Percentiles rank a stretch among this genome's conserved stretches.
These are phyloP conservation scores for Butorides virescens DNA, from an alignment of 2,113 vertebrate genomes.

Conservation along the genomic window DNA sequence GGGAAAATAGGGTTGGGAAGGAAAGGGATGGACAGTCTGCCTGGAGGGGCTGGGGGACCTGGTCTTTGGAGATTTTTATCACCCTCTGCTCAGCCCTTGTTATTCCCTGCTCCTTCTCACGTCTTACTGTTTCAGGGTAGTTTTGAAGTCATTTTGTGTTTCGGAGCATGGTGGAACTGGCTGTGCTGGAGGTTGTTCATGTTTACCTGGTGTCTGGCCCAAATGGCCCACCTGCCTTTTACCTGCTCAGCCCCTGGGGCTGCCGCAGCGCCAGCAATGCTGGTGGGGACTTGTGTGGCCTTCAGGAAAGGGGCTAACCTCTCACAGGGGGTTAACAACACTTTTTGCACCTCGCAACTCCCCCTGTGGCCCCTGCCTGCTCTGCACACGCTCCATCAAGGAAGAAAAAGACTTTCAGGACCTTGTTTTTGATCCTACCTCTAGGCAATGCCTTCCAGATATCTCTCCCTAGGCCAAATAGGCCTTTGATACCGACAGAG, in stretches of 20 bases:
- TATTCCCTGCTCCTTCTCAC: neutral
- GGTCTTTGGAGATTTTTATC: neutral
- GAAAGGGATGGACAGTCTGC: neutral
- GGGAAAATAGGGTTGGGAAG: neutral
- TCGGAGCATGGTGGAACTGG: neutral
- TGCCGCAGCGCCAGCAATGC: neutral
- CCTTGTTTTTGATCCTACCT: neutral
- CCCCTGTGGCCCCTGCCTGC: neutral
- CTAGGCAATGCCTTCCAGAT: neutral
- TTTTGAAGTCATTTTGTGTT: neutral
- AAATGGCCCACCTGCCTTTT: neutral
- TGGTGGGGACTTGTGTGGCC: neutral
- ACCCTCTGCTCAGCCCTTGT: neutral
- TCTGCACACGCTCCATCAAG: accelerated
- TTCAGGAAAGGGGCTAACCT: neutral
- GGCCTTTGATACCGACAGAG: accelerated
- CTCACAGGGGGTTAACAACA: neutral
- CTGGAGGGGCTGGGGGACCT: neutral
- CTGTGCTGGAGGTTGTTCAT: neutral
- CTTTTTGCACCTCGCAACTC: neutral
- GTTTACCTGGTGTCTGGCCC: neutral
- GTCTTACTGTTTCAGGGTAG: neutral
- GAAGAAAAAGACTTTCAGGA: neutral
- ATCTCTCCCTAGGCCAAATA: neutral
- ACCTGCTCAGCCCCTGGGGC: neutral